Conservation (phyloP, 2,113 vertebrate genomes). For the Oplegnathus fasciatus region DNA sequence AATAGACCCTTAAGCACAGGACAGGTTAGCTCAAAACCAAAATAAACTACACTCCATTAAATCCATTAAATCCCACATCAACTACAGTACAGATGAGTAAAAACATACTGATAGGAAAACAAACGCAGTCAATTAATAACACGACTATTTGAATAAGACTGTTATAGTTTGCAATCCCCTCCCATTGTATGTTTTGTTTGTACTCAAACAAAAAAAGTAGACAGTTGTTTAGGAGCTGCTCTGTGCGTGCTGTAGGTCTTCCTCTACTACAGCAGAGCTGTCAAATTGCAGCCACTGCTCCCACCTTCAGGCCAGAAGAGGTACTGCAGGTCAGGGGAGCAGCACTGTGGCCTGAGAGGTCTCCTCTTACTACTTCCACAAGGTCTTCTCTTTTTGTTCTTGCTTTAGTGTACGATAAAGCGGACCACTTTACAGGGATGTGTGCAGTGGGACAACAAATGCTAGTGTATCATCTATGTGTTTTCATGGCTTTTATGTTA, state of each 20-base stretch:
- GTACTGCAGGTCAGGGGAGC: slow-evolving; percentile 46
- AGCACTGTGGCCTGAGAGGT: slow-evolving; percentile 3
- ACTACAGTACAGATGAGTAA: neutral
- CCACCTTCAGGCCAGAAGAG: slow-evolving; percentile 88
- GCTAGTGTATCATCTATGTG: neutral
- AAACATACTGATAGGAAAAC: neutral
- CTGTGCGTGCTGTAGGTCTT: slow-evolving; percentile 37
- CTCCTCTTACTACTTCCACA: neutral
- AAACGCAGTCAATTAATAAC: neutral
- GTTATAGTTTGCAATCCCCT: neutral
- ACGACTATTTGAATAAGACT: neutral
- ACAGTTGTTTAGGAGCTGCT: slow-evolving; percentile 21
- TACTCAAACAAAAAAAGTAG: slow-evolving; percentile 47
- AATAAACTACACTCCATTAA: neutral
- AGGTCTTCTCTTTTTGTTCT: neutral
- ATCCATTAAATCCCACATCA: neutral
- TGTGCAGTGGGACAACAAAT: neutral
- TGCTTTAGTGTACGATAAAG: neutral
- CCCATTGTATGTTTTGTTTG: slow-evolving; percentile 28
- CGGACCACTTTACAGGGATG: neutral
- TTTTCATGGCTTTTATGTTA: neutral
- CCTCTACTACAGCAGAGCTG: slow-evolving; percentile 24
- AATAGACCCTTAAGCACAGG: neutral
- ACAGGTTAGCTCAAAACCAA: slow-evolving; percentile 1
- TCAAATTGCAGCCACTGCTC: slow-evolving; percentile 90